Percentiles rank a stretch among this genome's conserved stretches.
Evolutionary conservation across 1,140 invertebrate genomes (phyloP).

Genomic region (Drosophila auraria): DNA sequence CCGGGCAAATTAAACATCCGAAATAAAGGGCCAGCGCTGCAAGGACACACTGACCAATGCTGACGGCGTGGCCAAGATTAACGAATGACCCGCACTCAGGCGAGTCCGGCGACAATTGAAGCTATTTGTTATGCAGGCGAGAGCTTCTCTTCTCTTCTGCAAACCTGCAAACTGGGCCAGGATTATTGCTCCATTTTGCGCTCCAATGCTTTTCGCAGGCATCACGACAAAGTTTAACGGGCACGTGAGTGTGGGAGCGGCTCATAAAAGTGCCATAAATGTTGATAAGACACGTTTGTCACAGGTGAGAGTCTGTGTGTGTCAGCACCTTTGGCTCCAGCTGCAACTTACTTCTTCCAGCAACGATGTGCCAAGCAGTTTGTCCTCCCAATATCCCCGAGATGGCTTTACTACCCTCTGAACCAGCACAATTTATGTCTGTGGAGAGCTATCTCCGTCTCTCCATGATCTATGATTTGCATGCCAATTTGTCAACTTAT

Average conservation of each 20-base stretch:
- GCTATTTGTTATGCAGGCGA: constrained; percentile 69
- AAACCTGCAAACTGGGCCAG: constrained; percentile 48
- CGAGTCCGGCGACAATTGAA: constrained; percentile 33
- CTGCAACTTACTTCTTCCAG: constrained; percentile 2
- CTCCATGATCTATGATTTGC: constrained; percentile 35
- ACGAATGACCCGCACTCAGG: constrained; percentile 22
- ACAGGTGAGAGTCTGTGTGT: constrained; percentile 8
- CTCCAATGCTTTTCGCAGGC: constrained; percentile 55
- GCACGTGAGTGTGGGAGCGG: constrained; percentile 29
- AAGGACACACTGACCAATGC: constrained; percentile 11
- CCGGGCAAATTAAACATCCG: constrained; percentile 32
- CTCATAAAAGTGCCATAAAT: constrained; percentile 76
- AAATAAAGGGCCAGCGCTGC: constrained; percentile 3
- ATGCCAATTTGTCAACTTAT: constrained; percentile 55
- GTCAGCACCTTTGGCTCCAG: constrained; percentile 19
- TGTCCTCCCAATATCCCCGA: constrained; percentile 39
- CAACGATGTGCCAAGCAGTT: constrained; percentile 53
- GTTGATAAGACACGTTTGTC: constrained; percentile 80
- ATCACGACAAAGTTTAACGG: constrained; percentile 54
- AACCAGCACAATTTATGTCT: constrained; percentile 28
- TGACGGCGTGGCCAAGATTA: constrained; percentile 13
- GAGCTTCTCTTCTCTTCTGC: background rate
- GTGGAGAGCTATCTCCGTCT: constrained; percentile 6
- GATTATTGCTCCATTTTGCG: constrained; percentile 79
- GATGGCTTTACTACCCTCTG: constrained; percentile 57